Percentiles rank a stretch among this genome's conserved stretches.
Evolutionary conservation across 2,113 vertebrate genomes (phyloP).

Genomic region (Salminus brasiliensis): DNA sequence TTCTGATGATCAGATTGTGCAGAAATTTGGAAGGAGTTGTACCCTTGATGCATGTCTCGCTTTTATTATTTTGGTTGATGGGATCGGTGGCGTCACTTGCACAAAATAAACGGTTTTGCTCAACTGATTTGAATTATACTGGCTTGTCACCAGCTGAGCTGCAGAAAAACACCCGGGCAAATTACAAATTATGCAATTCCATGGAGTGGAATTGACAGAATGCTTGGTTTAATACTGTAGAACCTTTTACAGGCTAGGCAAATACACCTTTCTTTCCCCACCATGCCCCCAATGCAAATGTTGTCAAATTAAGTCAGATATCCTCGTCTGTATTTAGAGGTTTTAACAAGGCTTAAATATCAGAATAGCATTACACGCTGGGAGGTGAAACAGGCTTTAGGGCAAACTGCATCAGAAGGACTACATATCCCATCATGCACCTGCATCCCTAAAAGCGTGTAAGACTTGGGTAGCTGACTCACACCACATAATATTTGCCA

Average conservation of each 20-base stretch:
- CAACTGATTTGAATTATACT: conserved; percentile 61
- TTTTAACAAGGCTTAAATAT: conserved; percentile 7
- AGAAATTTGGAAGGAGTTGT: too few relatives aligned
- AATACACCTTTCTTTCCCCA: too few relatives aligned
- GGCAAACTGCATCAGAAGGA: conserved; percentile 17
- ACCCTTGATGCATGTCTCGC: too few relatives aligned
- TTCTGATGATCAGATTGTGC: too few relatives aligned
- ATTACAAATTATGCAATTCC: conserved; percentile 53
- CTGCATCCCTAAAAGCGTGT: conserved; percentile 24
- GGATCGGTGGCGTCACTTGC: conserved; percentile 27
- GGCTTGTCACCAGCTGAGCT: conserved; percentile 53
- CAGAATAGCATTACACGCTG: neutral
- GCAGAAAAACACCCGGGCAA: conserved; percentile 46
- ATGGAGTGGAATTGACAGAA: conserved; percentile 48
- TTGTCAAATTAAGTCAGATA: conserved; percentile 24
- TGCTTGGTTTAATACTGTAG: conserved; percentile 6
- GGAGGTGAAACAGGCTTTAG: neutral
- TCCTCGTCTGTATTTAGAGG: neutral
- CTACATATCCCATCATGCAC: conserved; percentile 59
- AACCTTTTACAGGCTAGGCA: conserved; percentile 14
- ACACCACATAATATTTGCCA: conserved; percentile 50
- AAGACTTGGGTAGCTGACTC: conserved; percentile 39
- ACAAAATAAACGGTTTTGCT: conserved; percentile 57
- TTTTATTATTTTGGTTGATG: neutral
- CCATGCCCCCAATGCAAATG: too few relatives aligned